phyloP scores from a whole-genome alignment of 2,888 invertebrate species.

The Notodonta dromedarius region DNA sequence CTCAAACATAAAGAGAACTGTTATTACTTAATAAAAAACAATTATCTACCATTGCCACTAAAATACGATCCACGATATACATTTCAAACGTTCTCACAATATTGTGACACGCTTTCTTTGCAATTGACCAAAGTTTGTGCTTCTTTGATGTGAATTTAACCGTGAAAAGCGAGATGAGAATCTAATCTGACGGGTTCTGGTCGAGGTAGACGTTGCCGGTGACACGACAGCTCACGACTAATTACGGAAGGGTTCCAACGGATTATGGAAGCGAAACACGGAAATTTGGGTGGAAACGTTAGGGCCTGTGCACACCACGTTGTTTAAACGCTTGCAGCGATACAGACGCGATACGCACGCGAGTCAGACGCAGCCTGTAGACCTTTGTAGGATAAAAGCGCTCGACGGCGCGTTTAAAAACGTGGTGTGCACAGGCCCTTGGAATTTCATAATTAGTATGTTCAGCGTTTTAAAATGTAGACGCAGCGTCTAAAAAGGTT shows the following conservation, averaged over 20 bases:
- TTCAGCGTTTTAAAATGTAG: too few relatives aligned
- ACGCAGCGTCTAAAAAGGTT: too few relatives aligned
- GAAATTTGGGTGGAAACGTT: constrained; percentile 10
- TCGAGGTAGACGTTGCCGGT: background rate
- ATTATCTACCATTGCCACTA: background rate
- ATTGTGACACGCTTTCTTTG: constrained; percentile 4
- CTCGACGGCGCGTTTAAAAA: too few relatives aligned
- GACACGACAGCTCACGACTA: constrained; percentile 32
- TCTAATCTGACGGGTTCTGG: constrained; percentile 18
- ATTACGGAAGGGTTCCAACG: constrained; percentile 26
- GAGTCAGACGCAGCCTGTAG: too few relatives aligned
- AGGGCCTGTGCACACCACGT: too few relatives aligned
- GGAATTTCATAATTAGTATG: too few relatives aligned
- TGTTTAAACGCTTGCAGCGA: too few relatives aligned
- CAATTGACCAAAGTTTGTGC: background rate
- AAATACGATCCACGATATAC: background rate
- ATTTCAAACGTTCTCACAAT: background rate
- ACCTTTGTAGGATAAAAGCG: too few relatives aligned
- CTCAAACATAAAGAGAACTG: too few relatives aligned
- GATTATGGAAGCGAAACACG: constrained; percentile 5
- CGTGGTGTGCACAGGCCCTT: too few relatives aligned
- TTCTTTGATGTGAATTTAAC: constrained; percentile 12
- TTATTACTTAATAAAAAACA: too few relatives aligned
- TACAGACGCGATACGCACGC: too few relatives aligned
- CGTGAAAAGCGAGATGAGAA: constrained; percentile 23